Evolutionary conservation across 2,113 vertebrate species (phyloP).

Genomic region (Marcusenius ussheri): DNA sequence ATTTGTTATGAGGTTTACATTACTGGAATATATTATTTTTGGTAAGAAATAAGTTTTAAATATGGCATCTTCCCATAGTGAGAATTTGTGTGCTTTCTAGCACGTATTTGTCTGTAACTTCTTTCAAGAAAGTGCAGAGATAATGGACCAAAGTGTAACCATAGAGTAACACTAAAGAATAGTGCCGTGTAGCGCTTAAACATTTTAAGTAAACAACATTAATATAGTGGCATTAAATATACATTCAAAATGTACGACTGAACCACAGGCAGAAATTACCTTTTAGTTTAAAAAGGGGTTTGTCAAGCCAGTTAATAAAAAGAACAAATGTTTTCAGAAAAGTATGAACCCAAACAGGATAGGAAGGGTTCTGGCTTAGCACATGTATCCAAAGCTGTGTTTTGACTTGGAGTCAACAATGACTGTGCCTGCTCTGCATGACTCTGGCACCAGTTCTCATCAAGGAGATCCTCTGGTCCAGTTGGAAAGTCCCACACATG

Average conservation of each 20-base stretch:
- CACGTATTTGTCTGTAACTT: not conserved
- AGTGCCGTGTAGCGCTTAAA: not conserved
- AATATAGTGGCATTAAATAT: not conserved
- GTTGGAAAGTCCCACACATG: not conserved
- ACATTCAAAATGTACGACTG: not conserved
- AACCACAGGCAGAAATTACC: not conserved
- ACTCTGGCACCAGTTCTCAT: not conserved
- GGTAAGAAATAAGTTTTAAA: slow-evolving; percentile 17
- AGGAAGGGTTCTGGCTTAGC: not conserved
- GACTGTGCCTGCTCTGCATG: not conserved
- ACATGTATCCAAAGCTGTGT: not conserved
- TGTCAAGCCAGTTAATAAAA: not conserved
- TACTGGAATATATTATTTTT: slow-evolving; percentile 21
- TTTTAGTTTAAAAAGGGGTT: not conserved
- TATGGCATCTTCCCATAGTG: slow-evolving; percentile 8
- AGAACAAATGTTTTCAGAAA: not conserved
- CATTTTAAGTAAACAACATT: not conserved
- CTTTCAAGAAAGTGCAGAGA: not conserved
- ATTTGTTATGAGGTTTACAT: slow-evolving; percentile 1
- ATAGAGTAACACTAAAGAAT: not conserved
- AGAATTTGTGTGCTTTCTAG: slow-evolving; percentile 7
- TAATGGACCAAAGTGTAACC: not conserved
- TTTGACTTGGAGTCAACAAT: not conserved
- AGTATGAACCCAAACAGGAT: not conserved
- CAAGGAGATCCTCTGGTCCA: not conserved